Evolutionary conservation across 2,797 vertebrate species (phyloP).

Genomic region (Balearica regulorum): DNA sequence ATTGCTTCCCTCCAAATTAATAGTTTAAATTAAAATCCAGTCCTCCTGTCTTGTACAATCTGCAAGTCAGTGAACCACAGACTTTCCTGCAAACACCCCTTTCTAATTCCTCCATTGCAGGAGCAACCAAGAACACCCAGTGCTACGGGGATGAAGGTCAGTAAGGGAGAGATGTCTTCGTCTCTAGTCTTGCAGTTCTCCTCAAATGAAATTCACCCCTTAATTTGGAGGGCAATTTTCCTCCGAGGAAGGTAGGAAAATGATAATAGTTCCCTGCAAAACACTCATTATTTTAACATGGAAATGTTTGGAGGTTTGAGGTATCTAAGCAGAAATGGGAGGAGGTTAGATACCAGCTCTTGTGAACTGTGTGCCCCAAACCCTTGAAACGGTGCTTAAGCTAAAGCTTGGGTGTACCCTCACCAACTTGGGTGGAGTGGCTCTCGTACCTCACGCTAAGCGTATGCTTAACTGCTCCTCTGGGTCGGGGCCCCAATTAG

Average conservation of each 20-base stretch:
- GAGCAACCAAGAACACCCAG: not conserved
- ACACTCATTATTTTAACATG: not conserved
- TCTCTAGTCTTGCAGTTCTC: not conserved
- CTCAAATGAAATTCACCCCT: conserved; percentile 8
- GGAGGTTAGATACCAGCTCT: not conserved
- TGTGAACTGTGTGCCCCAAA: conserved; percentile 1
- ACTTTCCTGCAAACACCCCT: conserved; percentile 25
- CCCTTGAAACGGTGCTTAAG: not conserved
- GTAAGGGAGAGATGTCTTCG: not conserved
- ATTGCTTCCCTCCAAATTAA: conserved; percentile 68
- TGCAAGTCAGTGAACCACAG: conserved; percentile 49
- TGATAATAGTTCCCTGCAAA: not conserved
- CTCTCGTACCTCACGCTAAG: not conserved
- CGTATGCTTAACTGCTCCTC: not conserved
- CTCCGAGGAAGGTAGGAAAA: not conserved
- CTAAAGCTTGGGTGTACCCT: not conserved
- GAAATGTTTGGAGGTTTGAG: not conserved
- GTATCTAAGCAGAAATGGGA: not conserved
- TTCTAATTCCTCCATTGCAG: not conserved
- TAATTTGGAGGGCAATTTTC: conserved; percentile 12
- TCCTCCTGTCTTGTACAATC: conserved; percentile 23
- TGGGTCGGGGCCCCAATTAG: conserved; percentile 30
- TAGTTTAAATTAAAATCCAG: conserved; percentile 65
- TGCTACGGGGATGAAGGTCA: not conserved
- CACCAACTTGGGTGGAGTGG: not conserved